Evolutionary conservation across 2,888 invertebrate species (phyloP).

Genomic region (Plutella xylostella): DNA sequence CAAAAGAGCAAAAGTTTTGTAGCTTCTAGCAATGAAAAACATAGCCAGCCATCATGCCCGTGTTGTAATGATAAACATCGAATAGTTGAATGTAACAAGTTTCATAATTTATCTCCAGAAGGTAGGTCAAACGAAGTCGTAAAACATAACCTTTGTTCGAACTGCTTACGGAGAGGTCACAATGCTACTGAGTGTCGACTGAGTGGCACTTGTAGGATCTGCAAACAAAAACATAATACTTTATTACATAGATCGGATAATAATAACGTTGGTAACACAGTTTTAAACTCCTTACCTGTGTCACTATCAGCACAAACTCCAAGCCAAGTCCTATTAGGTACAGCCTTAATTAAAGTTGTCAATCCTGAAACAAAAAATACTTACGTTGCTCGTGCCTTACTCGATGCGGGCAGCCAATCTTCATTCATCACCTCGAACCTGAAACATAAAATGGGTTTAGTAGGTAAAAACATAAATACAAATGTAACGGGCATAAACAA

Average conservation of each 20-base stretch:
- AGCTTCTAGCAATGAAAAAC: too few species aligned
- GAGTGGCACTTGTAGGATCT: not conserved
- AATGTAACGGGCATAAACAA: not conserved
- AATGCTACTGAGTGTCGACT: not conserved
- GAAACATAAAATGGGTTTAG: not conserved
- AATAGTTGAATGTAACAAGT: constrained; percentile 1
- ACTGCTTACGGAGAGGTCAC: not conserved
- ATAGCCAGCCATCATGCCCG: too few species aligned
- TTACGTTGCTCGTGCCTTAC: constrained; percentile 9
- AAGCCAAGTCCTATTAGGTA: constrained; percentile 13
- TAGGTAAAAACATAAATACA: not conserved
- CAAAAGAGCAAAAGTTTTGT: too few species aligned
- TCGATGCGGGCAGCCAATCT: constrained; percentile 15
- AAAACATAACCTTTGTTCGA: constrained; percentile 8
- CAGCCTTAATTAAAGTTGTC: constrained; percentile 13
- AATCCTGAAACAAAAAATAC: constrained; percentile 15
- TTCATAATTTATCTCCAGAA: constrained; percentile 2
- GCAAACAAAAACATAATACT: not conserved
- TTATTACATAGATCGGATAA: too few species aligned
- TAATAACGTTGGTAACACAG: too few species aligned
- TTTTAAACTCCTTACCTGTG: not conserved
- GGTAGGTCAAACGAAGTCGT: constrained; percentile 2
- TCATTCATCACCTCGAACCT: not conserved
- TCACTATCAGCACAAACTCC: not conserved
- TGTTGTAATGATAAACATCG: constrained; percentile 8